Evolutionary conservation across 2,113 vertebrate species (phyloP).

Genomic region (Peromyscus maniculatus): DNA sequence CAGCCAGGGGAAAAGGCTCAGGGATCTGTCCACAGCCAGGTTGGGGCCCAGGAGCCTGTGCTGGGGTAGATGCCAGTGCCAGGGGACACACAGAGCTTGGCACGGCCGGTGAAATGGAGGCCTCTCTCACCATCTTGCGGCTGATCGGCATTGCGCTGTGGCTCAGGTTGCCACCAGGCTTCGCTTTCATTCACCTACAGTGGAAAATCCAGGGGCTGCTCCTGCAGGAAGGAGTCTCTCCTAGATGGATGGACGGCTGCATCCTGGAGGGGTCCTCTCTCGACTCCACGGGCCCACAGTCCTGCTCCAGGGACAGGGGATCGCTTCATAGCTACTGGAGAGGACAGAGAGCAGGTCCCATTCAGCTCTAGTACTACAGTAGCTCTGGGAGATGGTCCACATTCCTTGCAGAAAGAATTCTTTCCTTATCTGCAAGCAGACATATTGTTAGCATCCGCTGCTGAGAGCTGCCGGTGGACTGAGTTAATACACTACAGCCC

Average conservation of each 20-base stretch:
- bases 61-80: not conserved
- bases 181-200: not conserved
- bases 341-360: not conserved
- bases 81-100: slow-evolving; percentile 22
- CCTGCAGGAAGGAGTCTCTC: not conserved
- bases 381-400: not conserved
- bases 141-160: accelerated
- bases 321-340: not conserved
- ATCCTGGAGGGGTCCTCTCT: not conserved
- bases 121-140: not conserved
- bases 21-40: not conserved
- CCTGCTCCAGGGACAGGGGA: not conserved
- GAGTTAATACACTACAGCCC: not conserved
- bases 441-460: not conserved
- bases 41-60: accelerated
- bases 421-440: not conserved
- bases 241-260: not conserved
- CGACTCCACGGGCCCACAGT: not conserved
- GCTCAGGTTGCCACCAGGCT: slow-evolving; percentile 68
- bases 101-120: slow-evolving; percentile 52
- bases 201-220: slow-evolving; percentile 51
- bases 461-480: not conserved
- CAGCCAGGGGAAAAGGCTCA: not conserved
- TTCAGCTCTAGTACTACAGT: not conserved
- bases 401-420: not conserved